phyloP scores from a whole-genome alignment of 2,888 invertebrate species.

The Diarsia mendica region DNA sequence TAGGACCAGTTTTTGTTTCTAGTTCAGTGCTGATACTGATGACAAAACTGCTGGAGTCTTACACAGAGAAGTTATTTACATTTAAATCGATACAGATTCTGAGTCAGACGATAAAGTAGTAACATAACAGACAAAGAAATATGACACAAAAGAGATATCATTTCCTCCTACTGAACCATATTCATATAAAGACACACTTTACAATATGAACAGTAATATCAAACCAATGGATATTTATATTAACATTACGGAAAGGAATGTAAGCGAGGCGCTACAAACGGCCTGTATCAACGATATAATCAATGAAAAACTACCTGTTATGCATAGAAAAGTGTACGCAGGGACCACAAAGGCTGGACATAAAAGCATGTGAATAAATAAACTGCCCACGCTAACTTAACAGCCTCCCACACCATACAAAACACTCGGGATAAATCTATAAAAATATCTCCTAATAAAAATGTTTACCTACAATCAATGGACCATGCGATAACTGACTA shows the following conservation, averaged over 20 bases:
- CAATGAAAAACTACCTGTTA: conserved; percentile 82
- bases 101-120: conserved; percentile 13
- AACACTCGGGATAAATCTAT: conserved; percentile 82
- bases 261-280: conserved; percentile 66
- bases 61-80: neutral
- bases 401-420: conserved; percentile 80
- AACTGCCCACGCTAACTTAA: conserved; percentile 82
- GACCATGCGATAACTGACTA: conserved; percentile 72
- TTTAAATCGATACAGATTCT: conserved; percentile 7
- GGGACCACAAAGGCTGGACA: conserved; percentile 77
- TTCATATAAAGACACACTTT: conserved; percentile 52
- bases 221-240: conserved; percentile 59
- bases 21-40: neutral
- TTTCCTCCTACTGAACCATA: conserved; percentile 34
- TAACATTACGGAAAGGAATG: conserved; percentile 57
- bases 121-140: conserved; percentile 6
- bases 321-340: conserved; percentile 76
- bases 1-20: conserved; percentile 9
- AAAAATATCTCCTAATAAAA: conserved; percentile 83
- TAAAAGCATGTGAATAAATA: conserved; percentile 84
- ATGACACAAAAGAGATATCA: conserved; percentile 30
- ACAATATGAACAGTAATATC: conserved; percentile 44
- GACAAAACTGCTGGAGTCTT: conserved; percentile 21
- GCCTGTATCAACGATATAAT: conserved; percentile 76
- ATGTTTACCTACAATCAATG: conserved; percentile 73